Conservation (phyloP, 2,113 vertebrate genomes). For the Laticauda colubrina region DNA sequence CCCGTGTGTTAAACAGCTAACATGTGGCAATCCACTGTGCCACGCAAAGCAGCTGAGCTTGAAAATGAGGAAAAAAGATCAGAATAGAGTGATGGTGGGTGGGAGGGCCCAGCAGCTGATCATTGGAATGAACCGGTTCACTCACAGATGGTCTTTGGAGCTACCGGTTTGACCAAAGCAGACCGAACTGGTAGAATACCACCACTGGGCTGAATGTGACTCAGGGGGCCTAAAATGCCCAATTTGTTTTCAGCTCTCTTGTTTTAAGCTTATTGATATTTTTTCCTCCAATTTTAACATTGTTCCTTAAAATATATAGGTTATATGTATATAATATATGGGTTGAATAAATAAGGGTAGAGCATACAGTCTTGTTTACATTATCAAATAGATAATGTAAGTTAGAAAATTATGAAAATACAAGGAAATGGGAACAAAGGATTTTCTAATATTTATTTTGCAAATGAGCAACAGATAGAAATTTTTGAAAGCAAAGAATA, state of each 20-base stretch:
- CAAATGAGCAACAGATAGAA: slow-evolving; percentile 10
- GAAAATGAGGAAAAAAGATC: too few species aligned
- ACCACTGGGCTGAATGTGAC: background rate
- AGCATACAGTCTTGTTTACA: background rate
- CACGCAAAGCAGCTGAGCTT: too few species aligned
- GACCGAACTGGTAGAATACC: too few species aligned
- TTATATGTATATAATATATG: background rate
- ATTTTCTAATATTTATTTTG: slow-evolving; percentile 25
- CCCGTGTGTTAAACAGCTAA: too few species aligned
- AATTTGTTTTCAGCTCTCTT: background rate
- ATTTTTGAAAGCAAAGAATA: slow-evolving; percentile 18
- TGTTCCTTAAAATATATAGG: background rate
- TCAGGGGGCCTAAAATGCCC: too few species aligned
- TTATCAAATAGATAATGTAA: background rate
- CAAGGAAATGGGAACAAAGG: background rate
- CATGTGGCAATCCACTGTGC: too few species aligned
- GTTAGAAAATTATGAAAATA: slow-evolving; percentile 12
- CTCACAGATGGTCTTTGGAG: too few species aligned
- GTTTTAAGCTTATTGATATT: background rate
- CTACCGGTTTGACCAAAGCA: too few species aligned
- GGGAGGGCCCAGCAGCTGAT: too few species aligned
- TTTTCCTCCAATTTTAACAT: background rate
- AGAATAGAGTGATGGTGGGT: too few species aligned
- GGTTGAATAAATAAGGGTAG: background rate
- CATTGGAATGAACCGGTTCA: too few species aligned